phyloP scores from a whole-genome alignment of 2,888 invertebrate genomes.

The Limnephilus auricula region DNA sequence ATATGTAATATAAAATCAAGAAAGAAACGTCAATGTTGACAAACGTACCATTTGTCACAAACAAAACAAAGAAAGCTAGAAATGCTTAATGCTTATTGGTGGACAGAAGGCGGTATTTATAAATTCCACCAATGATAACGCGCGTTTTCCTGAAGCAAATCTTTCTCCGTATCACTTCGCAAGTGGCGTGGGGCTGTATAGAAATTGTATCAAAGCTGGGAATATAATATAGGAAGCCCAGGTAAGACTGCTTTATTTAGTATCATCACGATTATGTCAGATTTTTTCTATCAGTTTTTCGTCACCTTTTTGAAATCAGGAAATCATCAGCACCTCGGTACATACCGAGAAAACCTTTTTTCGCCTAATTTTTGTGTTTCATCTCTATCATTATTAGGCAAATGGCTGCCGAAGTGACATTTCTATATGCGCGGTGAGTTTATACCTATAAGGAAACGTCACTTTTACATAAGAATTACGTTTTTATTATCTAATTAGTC shows the following conservation, averaged over 20 bases:
- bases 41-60: not conserved
- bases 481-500: not conserved
- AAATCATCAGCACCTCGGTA: not conserved
- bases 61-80: constrained; percentile 75
- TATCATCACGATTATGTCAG: constrained; percentile 52
- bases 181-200: constrained; percentile 68
- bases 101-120: constrained; percentile 73
- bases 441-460: constrained; percentile 49
- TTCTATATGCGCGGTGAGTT: constrained; percentile 68
- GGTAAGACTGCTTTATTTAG: constrained; percentile 61
- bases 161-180: constrained; percentile 72
- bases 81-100: constrained; percentile 72
- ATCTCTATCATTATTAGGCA: constrained; percentile 69
- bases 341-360: constrained; percentile 49
- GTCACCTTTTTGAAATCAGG: constrained; percentile 22
- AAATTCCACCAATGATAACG: constrained; percentile 72
- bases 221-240: constrained; percentile 56
- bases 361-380: constrained; percentile 52
- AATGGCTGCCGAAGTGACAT: constrained; percentile 78
- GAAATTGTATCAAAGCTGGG: constrained; percentile 67
- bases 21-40: constrained; percentile 15
- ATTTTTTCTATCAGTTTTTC: constrained; percentile 45
- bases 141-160: constrained; percentile 67
- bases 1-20: not conserved
- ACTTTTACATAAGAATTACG: constrained; percentile 33